Conservation (phyloP, 2,113 vertebrate species). For the Macroglossus sobrinus region DNA sequence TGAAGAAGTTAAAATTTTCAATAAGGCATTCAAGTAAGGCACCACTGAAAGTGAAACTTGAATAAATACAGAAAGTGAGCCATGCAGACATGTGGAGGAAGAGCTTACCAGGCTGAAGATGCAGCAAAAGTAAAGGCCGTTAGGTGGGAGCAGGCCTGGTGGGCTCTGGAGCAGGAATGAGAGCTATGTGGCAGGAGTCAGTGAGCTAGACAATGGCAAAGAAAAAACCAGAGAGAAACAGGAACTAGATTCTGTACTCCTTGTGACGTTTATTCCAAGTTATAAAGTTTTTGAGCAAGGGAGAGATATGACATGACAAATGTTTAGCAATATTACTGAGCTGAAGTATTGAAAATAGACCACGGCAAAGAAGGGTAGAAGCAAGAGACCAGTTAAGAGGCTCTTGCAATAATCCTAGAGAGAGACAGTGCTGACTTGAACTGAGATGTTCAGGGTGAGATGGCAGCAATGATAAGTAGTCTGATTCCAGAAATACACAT, state of each 20-base stretch:
- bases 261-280: neutral
- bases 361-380: neutral
- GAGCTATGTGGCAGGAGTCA: too few relatives aligned
- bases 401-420: neutral
- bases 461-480: neutral
- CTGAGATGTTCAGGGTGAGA: too few relatives aligned
- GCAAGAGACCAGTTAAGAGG: neutral
- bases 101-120: neutral
- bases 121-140: accelerated
- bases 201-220: neutral
- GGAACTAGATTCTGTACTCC: neutral
- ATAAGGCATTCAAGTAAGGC: neutral
- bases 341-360: neutral
- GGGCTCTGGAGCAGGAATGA: neutral
- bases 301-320: neutral
- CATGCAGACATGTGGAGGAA: accelerated
- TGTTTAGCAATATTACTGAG: neutral
- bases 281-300: neutral
- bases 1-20: neutral
- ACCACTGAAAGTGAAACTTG: neutral
- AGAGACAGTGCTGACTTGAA: neutral
- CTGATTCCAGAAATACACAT: neutral
- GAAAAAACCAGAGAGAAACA: neutral
- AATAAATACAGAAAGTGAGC: neutral
- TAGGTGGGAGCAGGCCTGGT: neutral